Conservation (phyloP, 2,888 invertebrate genomes). For the Megastigmus dorsalis region DNA sequence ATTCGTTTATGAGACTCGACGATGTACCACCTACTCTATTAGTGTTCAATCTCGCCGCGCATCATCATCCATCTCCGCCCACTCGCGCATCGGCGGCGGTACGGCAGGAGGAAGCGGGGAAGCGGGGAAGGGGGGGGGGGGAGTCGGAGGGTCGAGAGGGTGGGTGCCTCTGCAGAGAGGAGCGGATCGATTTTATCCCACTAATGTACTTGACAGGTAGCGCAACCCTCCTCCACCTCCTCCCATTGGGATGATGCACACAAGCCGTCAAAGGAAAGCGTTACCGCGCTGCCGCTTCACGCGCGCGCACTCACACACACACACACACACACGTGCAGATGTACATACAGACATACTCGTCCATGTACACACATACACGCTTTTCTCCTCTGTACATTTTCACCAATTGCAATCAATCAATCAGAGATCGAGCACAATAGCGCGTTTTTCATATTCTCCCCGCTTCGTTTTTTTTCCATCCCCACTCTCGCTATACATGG, state of each 20-base stretch:
- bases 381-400: constrained; percentile 51
- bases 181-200: constrained; percentile 60
- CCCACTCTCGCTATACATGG: too few relatives aligned
- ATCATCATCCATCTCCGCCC: constrained; percentile 54
- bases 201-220: constrained; percentile 63
- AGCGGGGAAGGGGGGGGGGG: too few relatives aligned
- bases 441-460: neutral
- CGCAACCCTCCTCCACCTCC: neutral
- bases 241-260: neutral
- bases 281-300: neutral
- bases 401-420: constrained; percentile 59
- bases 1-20: neutral
- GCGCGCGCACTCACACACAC: neutral
- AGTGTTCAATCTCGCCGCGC: constrained; percentile 43
- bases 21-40: constrained; percentile 42
- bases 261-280: constrained; percentile 39
- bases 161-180: neutral
- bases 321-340: constrained; percentile 20
- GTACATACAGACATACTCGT: neutral
- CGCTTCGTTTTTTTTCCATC: too few relatives aligned
- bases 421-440: constrained; percentile 41
- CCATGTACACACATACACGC: constrained; percentile 12
- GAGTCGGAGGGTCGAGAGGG: too few relatives aligned
- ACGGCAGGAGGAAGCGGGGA: too few relatives aligned
- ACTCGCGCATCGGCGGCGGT: constrained; percentile 17